Percentiles rank a stretch among this genome's conserved stretches.
These are phyloP conservation scores for Anniella stebbinsi DNA, from an alignment of 2,797 vertebrate species.

Conservation along the genomic window DNA sequence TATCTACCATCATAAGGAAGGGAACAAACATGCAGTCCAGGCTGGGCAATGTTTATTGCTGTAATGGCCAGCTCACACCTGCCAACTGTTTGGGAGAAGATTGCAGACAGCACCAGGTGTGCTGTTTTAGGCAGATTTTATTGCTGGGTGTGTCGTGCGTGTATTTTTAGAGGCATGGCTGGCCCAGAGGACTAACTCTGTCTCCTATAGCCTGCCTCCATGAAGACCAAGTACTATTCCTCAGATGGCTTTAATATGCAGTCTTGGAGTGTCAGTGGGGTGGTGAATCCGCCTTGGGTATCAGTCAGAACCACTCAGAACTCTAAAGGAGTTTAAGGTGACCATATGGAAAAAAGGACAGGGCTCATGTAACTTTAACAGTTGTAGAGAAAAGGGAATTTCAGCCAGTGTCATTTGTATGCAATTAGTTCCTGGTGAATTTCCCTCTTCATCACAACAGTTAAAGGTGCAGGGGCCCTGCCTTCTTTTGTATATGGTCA, in stretches of 20 bases:
- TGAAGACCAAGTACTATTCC: constrained; percentile 58
- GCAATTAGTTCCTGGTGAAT: no score
- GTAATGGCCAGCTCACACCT: constrained; percentile 69
- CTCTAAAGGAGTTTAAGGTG: no score
- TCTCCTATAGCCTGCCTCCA: constrained; percentile 52
- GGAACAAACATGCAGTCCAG: constrained; percentile 12
- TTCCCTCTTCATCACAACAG: no score
- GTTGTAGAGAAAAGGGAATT: no score
- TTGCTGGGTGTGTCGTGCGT: constrained; percentile 68
- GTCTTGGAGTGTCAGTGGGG: not conserved
- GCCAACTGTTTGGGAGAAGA: constrained; percentile 63
- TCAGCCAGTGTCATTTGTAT: no score
- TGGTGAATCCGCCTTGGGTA: no score
- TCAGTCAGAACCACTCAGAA: no score
- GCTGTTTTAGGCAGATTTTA: constrained; percentile 56
- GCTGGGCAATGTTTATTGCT: constrained; percentile 62
- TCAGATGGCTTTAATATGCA: not conserved
- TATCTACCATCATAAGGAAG: not conserved
- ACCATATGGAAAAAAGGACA: no score
- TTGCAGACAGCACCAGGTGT: constrained; percentile 74
- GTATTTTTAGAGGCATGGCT: constrained; percentile 66
- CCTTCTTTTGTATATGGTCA: no score
- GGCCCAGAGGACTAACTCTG: constrained; percentile 6
- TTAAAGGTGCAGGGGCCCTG: no score
- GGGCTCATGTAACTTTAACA: no score